phyloP scores from a whole-genome alignment of 1,140 invertebrate genomes.

The Tetranychus cinnabarinus region DNA sequence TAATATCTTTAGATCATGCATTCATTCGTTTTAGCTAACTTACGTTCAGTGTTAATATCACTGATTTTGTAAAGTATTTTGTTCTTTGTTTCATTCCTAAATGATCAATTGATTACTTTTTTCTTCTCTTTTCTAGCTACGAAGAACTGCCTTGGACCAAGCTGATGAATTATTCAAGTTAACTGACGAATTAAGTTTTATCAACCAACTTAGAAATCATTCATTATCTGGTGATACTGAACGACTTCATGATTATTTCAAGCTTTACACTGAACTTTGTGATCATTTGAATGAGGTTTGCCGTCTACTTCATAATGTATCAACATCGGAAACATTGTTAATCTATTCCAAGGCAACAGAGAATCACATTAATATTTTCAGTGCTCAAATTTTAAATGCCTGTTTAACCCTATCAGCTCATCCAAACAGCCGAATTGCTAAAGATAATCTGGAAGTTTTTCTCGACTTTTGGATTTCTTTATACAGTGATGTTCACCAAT shows the following conservation, averaged over 20 bases:
- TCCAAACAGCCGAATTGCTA: conserved; percentile 77
- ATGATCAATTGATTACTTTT: background rate
- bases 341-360: conserved; percentile 82
- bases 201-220: conserved; percentile 46
- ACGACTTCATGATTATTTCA: conserved; percentile 48
- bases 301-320: conserved; percentile 82
- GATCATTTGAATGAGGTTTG: conserved; percentile 85
- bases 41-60: too few species aligned
- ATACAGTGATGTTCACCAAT: conserved; percentile 43
- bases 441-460: conserved; percentile 61
- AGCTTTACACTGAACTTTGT: conserved; percentile 66
- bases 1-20: too few species aligned
- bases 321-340: conserved; percentile 73
- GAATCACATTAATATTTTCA: conserved; percentile 75
- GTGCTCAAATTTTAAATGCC: conserved; percentile 66
- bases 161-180: conserved; percentile 44
- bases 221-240: conserved; percentile 53
- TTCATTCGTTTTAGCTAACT: too few species aligned
- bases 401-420: conserved; percentile 71
- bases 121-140: conserved; percentile 22
- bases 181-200: conserved; percentile 39
- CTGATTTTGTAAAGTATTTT: too few species aligned
- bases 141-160: conserved; percentile 41
- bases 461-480: conserved; percentile 90
- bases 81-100: too few species aligned